These are phyloP conservation scores for Spilosoma lubricipeda DNA, from an alignment of 2,888 invertebrate species.

Conservation along the genomic window DNA sequence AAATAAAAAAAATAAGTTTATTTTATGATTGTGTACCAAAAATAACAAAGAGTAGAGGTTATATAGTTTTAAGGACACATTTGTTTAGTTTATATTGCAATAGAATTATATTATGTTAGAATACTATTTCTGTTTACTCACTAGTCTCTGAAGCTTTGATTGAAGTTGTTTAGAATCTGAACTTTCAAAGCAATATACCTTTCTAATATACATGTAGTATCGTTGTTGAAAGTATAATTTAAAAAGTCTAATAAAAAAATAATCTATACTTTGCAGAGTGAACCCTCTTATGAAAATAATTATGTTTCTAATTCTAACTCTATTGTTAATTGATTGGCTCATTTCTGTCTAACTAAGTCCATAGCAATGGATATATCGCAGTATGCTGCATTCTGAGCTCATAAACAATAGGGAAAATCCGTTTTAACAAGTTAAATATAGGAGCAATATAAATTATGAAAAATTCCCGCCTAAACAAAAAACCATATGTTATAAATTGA, in stretches of 20 bases:
- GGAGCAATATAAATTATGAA: too few relatives aligned
- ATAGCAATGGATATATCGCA: neutral
- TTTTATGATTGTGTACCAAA: constrained; percentile 65
- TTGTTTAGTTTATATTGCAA: constrained; percentile 39
- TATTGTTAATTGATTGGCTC: neutral
- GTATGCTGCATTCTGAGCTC: neutral
- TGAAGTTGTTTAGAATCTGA: neutral
- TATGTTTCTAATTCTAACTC: too few relatives aligned
- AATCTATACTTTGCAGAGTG: neutral
- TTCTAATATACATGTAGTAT: neutral
- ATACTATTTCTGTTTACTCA: constrained; percentile 7
- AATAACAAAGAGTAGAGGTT: constrained; percentile 64
- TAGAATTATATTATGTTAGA: constrained; percentile 20
- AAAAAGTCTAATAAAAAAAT: neutral
- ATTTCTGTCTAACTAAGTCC: neutral
- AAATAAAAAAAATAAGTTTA: constrained; percentile 34
- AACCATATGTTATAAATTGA: neutral
- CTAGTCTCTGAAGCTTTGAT: constrained; percentile 8
- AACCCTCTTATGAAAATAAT: neutral
- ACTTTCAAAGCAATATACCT: neutral
- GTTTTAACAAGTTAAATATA: neutral
- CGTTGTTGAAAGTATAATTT: neutral
- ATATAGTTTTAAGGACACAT: constrained; percentile 48
- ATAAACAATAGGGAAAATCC: neutral
- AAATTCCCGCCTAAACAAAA: neutral